These are phyloP conservation scores for Charanyca ferruginea DNA, from an alignment of 2,888 invertebrate species.

Conservation along the genomic window DNA sequence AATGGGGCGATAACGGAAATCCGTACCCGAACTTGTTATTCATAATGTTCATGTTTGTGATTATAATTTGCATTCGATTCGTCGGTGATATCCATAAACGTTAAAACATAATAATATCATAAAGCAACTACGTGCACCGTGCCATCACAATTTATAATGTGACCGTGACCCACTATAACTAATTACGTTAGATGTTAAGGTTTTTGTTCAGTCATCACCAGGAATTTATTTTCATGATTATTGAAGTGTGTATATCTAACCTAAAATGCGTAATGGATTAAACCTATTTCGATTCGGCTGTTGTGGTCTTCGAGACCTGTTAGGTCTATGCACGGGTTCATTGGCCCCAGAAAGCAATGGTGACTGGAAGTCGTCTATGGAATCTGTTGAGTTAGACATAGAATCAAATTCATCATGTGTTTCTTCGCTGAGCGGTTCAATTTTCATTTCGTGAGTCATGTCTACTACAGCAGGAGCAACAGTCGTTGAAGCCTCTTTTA, in stretches of 20 bases:
- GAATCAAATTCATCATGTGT: constrained; percentile 63
- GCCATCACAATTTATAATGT: constrained; percentile 80
- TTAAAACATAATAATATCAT: constrained; percentile 54
- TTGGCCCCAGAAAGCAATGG: constrained; percentile 86
- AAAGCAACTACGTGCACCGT: constrained; percentile 85
- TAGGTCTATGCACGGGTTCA: constrained; percentile 84
- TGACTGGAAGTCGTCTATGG: constrained; percentile 83
- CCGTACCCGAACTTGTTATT: constrained; percentile 32
- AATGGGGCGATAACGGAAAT: constrained; percentile 37
- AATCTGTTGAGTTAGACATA: constrained; percentile 70
- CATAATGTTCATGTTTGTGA: constrained; percentile 42
- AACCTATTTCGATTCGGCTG: constrained; percentile 84
- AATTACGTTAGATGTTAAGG: constrained; percentile 73
- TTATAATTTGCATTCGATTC: constrained; percentile 20
- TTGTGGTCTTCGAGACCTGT: constrained; percentile 83
- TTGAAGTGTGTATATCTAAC: constrained; percentile 74
- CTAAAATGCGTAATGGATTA: constrained; percentile 88
- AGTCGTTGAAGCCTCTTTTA: constrained; percentile 24
- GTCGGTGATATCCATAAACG: constrained; percentile 24
- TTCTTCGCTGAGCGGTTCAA: constrained; percentile 42
- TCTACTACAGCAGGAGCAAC: constrained; percentile 9
- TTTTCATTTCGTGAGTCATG: constrained; percentile 37
- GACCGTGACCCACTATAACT: constrained; percentile 74
- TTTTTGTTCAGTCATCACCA: constrained; percentile 77
- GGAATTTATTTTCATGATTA: constrained; percentile 73